Evolutionary conservation across 2,888 invertebrate species (phyloP).

Genomic region (Exocentrus adspersus): DNA sequence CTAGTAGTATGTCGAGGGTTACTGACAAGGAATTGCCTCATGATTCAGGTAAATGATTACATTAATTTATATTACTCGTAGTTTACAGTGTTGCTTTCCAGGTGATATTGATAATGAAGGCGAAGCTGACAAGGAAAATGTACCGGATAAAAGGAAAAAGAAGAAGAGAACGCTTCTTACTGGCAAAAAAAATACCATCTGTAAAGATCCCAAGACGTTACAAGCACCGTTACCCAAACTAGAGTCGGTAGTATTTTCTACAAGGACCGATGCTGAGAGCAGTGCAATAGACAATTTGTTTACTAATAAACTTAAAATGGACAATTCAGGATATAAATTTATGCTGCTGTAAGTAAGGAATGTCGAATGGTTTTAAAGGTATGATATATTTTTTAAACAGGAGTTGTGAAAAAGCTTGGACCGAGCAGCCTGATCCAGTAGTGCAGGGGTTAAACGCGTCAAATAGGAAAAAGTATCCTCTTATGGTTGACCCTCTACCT

Average conservation of each 20-base stretch:
- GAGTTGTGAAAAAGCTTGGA: conserved; percentile 43
- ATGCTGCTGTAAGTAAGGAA: conserved; percentile 48
- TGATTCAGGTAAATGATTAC: conserved; percentile 25
- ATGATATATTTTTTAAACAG: conserved; percentile 26
- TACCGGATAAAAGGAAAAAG: not conserved
- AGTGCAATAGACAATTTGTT: conserved; percentile 54
- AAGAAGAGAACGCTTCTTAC: conserved; percentile 8
- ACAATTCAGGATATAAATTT: conserved; percentile 46
- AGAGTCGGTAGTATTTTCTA: conserved; percentile 52
- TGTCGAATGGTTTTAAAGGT: not conserved
- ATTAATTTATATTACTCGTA: not conserved
- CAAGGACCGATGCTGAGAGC: conserved; percentile 47
- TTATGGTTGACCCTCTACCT: conserved; percentile 26
- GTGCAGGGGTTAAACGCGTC: conserved; percentile 37
- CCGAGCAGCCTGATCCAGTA: conserved; percentile 38
- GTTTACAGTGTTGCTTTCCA: not conserved
- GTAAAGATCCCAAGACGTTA: conserved; percentile 46
- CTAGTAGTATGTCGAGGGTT: conserved; percentile 68
- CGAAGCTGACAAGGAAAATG: conserved; percentile 7
- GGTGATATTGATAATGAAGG: not conserved
- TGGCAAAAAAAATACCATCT: conserved; percentile 12
- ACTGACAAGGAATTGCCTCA: conserved; percentile 28
- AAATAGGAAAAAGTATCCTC: conserved; percentile 28
- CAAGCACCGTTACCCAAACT: conserved; percentile 48
- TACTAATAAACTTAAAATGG: conserved; percentile 48